phyloP scores from a whole-genome alignment of 2,797 vertebrate species.

The Glyptemys insculpta region DNA sequence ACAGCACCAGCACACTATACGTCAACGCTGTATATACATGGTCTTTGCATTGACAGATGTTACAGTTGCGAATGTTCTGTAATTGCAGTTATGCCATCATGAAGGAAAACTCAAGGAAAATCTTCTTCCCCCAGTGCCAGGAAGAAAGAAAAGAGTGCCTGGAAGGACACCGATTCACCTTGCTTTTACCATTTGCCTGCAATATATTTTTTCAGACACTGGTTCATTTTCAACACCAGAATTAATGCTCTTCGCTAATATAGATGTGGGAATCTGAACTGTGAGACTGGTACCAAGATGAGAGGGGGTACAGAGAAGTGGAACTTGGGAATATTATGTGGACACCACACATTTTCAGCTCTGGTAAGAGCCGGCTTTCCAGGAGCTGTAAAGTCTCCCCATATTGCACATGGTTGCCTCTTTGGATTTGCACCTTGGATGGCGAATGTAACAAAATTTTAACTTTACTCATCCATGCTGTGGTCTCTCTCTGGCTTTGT shows the following conservation, averaged over 20 bases:
- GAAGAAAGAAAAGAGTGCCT: background rate
- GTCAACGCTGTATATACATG: background rate
- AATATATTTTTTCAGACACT: constrained; percentile 18
- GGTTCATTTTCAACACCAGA: background rate
- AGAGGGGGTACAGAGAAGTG: background rate
- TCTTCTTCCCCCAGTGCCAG: background rate
- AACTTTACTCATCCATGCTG: background rate
- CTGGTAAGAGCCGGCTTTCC: background rate
- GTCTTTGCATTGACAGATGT: background rate
- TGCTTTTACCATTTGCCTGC: background rate
- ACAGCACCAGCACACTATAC: background rate
- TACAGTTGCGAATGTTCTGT: background rate
- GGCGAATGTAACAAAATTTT: background rate
- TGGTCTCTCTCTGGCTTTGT: too few relatives aligned
- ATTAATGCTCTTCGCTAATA: background rate
- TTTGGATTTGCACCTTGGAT: background rate
- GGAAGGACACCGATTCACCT: background rate
- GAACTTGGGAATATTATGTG: background rate
- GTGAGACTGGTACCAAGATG: too few relatives aligned
- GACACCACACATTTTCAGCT: background rate
- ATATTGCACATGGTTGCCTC: background rate
- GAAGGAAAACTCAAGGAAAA: constrained; percentile 14
- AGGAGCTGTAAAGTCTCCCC: background rate
- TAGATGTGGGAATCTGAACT: background rate
- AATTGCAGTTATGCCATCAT: constrained; percentile 10